A percentile compares a stretch with the other conserved stretches of the same genome.
phyloP scores from a whole-genome alignment of 2,797 vertebrate species.

The Eurystomus glaucurus region DNA sequence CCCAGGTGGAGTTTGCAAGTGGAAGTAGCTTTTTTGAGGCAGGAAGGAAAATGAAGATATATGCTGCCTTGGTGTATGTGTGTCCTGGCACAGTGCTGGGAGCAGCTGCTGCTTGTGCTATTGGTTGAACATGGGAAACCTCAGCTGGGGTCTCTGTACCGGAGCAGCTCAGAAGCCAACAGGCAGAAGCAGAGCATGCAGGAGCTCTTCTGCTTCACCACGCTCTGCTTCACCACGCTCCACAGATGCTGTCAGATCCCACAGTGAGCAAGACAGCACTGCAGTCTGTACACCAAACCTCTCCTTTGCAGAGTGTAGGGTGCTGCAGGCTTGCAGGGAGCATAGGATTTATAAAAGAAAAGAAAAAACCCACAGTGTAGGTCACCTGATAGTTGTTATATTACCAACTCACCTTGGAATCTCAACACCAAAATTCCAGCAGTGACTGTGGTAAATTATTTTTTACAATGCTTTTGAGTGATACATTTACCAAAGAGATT shows the following conservation, averaged over 20 bases:
- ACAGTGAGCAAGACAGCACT: neutral
- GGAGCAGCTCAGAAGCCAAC: neutral
- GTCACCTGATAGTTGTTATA: neutral
- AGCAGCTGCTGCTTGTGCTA: neutral
- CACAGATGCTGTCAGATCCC: neutral
- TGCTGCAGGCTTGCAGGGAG: neutral
- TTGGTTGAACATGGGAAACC: neutral
- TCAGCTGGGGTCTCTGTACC: neutral
- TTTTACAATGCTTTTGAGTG: neutral
- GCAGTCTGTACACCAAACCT: neutral
- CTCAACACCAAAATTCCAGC: neutral
- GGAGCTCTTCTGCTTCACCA: neutral
- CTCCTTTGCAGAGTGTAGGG: neutral
- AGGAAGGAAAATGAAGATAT: neutral
- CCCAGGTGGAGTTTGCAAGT: neutral
- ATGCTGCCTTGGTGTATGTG: neutral
- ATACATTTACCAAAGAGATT: neutral
- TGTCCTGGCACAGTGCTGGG: neutral
- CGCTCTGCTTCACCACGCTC: neutral
- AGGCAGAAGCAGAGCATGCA: neutral
- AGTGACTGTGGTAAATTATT: neutral
- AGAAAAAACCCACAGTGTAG: neutral
- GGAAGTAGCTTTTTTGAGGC: neutral
- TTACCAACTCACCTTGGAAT: neutral
- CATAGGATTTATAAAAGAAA: neutral